Conservation (phyloP, 2,113 vertebrate species). For the Phycodurus eques region DNA sequence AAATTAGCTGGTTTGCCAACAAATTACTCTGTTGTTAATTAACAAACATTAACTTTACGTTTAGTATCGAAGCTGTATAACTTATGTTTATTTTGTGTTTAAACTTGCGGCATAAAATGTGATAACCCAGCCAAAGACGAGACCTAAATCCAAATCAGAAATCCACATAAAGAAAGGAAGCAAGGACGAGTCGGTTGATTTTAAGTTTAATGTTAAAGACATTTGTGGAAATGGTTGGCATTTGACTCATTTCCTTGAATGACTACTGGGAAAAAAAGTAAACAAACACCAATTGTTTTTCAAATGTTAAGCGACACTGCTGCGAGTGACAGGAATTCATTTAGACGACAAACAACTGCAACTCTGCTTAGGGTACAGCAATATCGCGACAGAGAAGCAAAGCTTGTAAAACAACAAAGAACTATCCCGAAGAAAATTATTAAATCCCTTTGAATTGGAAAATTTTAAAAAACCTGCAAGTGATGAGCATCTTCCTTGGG, state of each 20-base stretch:
- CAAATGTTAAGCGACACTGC: not conserved
- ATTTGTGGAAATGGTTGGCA: not conserved
- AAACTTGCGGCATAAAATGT: too few species aligned
- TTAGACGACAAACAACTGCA: not conserved
- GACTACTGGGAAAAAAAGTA: not conserved
- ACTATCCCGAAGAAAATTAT: constrained; percentile 13
- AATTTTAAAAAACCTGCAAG: not conserved
- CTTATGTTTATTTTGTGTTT: too few species aligned
- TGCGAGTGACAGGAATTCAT: not conserved
- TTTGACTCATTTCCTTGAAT: not conserved
- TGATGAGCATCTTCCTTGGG: constrained; percentile 6
- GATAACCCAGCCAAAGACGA: too few species aligned
- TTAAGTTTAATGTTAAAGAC: not conserved
- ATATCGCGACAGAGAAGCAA: constrained; percentile 1
- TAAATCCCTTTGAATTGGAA: constrained; percentile 24
- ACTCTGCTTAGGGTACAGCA: not conserved
- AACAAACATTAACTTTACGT: too few species aligned
- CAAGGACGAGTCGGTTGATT: not conserved
- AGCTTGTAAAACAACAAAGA: constrained; percentile 23
- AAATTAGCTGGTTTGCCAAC: too few species aligned
- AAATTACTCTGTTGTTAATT: too few species aligned
- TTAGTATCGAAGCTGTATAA: too few species aligned
- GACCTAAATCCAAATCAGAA: too few species aligned
- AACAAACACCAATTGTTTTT: not conserved
- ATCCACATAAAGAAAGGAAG: too few species aligned